phyloP scores from a whole-genome alignment of 1,140 invertebrate species.

The Zaprionus gabonicus region DNA sequence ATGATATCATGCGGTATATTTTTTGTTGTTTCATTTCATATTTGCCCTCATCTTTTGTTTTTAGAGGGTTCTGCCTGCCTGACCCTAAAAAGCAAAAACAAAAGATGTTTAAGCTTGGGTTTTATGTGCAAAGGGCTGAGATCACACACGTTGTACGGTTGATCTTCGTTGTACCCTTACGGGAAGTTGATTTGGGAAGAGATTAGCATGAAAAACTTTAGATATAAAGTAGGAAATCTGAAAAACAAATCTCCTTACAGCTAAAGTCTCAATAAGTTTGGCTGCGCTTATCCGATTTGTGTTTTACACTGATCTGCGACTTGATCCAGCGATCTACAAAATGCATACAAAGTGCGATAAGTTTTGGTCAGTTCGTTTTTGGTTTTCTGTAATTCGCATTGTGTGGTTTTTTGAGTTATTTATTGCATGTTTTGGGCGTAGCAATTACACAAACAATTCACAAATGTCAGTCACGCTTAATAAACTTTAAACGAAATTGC shows the following conservation, averaged over 20 bases:
- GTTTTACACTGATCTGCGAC: not conserved
- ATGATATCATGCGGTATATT: conserved; percentile 67
- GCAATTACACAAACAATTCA: conserved; percentile 55
- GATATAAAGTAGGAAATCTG: too few relatives aligned
- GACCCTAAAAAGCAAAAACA: conserved; percentile 15
- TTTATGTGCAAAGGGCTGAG: conserved; percentile 12
- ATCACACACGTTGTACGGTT: not conserved
- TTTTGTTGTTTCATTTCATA: conserved; percentile 1
- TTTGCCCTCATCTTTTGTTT: conserved; percentile 53
- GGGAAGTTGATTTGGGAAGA: not conserved
- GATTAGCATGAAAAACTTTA: not conserved
- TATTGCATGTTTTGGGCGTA: conserved; percentile 63
- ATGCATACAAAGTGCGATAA: conserved; percentile 11
- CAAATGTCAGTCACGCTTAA: conserved; percentile 82
- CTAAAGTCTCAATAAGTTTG: not conserved
- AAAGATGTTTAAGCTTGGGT: conserved; percentile 30
- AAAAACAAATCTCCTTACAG: not conserved
- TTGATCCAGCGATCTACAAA: conserved; percentile 2
- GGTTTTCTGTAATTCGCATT: conserved; percentile 34
- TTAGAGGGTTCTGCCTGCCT: conserved; percentile 3
- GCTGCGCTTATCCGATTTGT: not conserved
- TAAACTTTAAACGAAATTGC: conserved; percentile 76
- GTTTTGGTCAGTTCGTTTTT: conserved; percentile 3
- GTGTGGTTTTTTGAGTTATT: conserved; percentile 37
- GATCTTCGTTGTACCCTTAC: not conserved